phyloP scores from a whole-genome alignment of 2,888 invertebrate genomes.

The Phymatocera aterrima region DNA sequence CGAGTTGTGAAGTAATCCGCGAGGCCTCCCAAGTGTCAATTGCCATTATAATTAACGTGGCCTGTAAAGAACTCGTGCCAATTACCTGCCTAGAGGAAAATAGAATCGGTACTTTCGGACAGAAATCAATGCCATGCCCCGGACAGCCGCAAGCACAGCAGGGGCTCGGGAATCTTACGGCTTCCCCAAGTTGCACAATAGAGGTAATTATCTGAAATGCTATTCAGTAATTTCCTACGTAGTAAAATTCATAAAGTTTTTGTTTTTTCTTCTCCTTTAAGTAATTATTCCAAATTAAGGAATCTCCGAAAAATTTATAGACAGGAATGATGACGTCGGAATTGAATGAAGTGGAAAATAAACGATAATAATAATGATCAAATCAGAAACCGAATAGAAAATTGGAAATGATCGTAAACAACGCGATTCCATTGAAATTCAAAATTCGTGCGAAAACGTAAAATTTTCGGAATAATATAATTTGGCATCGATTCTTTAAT shows the following conservation, averaged over 20 bases:
- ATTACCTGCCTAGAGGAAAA: neutral
- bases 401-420: no score
- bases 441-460: no score
- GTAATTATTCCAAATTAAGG: neutral
- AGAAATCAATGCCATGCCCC: neutral
- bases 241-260: neutral
- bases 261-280: neutral
- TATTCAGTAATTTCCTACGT: neutral
- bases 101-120: neutral
- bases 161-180: neutral
- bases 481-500: no score
- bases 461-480: no score
- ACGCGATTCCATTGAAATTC: no score
- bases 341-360: neutral
- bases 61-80: neutral
- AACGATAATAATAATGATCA: neutral
- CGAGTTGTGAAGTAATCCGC: neutral
- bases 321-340: neutral
- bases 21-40: conserved; percentile 7
- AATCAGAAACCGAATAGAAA: neutral
- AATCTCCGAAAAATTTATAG: neutral
- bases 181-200: neutral
- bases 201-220: neutral
- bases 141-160: neutral
- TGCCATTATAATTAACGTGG: neutral